Evolutionary conservation across 2,113 vertebrate species (phyloP).

Genomic region (Noctilio leporinus): DNA sequence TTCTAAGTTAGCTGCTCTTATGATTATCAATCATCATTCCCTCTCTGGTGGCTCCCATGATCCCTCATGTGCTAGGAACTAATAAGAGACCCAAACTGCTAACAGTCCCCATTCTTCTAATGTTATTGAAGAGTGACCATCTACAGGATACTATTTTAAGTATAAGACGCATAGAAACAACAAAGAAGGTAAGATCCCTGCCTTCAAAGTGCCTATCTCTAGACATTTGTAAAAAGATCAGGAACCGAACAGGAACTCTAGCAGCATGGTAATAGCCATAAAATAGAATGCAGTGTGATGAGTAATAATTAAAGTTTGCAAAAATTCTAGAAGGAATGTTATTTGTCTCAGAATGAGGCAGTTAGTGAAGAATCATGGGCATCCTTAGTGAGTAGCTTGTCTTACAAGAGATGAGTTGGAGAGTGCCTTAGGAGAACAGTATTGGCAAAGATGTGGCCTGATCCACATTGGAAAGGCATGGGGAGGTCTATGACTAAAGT

Average conservation of each 20-base stretch:
- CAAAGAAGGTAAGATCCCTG: neutral
- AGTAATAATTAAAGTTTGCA: neutral
- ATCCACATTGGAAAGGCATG: neutral
- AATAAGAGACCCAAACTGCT: neutral
- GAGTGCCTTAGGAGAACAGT: neutral
- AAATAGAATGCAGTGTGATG: neutral
- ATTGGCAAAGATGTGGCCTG: neutral
- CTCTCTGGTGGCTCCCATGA: neutral
- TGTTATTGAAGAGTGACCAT: neutral
- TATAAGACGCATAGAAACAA: neutral
- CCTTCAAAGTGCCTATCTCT: neutral
- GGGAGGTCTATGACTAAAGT: neutral
- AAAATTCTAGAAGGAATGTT: neutral
- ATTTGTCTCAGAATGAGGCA: neutral
- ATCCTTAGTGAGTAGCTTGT: neutral
- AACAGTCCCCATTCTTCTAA: neutral
- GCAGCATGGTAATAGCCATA: neutral
- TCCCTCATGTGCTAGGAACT: neutral
- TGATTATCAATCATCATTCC: neutral
- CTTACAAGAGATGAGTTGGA: neutral
- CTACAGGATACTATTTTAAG: neutral
- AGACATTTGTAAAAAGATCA: neutral
- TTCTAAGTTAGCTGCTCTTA: neutral
- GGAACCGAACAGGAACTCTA: neutral
- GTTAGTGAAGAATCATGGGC: neutral